These are phyloP conservation scores for Mycetomoellerius zeteki DNA, from an alignment of 1,140 invertebrate genomes.

Conservation along the genomic window DNA sequence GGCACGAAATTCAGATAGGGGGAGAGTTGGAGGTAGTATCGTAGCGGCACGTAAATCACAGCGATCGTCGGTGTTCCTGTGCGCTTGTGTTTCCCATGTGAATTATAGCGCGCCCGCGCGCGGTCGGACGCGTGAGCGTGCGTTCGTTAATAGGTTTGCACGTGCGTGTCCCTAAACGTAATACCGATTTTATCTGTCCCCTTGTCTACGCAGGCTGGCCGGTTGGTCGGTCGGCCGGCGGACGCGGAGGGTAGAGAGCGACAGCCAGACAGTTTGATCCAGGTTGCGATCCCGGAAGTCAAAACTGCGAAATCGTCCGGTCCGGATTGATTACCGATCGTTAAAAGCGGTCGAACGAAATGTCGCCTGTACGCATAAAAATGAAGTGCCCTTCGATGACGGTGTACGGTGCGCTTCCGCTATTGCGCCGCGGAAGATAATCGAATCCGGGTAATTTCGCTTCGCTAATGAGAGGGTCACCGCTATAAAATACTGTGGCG, in stretches of 20 bases:
- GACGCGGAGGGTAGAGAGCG: background rate
- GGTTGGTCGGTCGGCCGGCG: background rate
- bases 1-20: constrained; percentile 59
- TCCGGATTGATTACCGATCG: constrained; percentile 65
- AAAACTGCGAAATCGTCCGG: constrained; percentile 52
- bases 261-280: constrained; percentile 68
- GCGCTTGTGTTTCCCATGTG: background rate
- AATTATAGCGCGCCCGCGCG: constrained; percentile 46
- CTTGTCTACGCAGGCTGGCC: constrained; percentile 57
- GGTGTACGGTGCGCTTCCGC: background rate
- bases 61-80: constrained; percentile 34
- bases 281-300: constrained; percentile 62
- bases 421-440: constrained; percentile 16
- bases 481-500: constrained; percentile 37
- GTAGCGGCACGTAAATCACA: constrained; percentile 68
- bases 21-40: constrained; percentile 3
- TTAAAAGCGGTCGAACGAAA: constrained; percentile 56
- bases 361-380: constrained; percentile 1
- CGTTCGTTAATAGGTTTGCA: constrained; percentile 74
- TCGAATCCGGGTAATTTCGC: constrained; percentile 44
- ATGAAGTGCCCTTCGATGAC: constrained; percentile 14
- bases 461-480: constrained; percentile 28
- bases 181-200: constrained; percentile 75
- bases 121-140: constrained; percentile 34
- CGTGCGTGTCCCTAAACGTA: constrained; percentile 70